phyloP scores from a whole-genome alignment of 2,113 vertebrate genomes.

The Pitta sordida region DNA sequence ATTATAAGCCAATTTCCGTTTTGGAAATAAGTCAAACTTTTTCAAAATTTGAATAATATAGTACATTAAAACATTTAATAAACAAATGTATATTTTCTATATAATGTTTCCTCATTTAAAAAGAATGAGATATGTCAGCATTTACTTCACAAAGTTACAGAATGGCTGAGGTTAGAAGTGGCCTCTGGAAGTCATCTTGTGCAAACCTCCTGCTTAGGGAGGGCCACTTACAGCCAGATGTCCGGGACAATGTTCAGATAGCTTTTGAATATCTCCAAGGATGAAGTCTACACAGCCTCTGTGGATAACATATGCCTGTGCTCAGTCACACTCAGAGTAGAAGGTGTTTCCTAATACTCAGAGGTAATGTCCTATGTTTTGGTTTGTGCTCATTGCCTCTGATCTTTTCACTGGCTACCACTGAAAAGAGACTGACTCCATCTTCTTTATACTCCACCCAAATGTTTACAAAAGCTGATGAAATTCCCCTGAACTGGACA shows the following conservation, averaged over 20 bases:
- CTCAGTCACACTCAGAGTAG: background rate
- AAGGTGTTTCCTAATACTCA: background rate
- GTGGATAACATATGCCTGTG: background rate
- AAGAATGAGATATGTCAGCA: background rate
- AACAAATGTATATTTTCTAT: background rate
- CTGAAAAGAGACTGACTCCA: background rate
- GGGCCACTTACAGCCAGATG: background rate
- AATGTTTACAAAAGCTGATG: background rate
- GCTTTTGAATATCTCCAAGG: background rate
- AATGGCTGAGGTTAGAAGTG: background rate
- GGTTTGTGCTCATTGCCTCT: background rate
- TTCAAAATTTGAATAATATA: background rate
- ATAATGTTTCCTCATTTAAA: background rate
- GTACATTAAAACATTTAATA: background rate
- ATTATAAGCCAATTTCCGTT: background rate
- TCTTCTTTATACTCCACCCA: background rate
- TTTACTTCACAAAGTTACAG: background rate
- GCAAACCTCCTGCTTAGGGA: background rate
- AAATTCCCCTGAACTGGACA: background rate
- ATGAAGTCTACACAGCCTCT: background rate
- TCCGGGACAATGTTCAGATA: rapidly evolving
- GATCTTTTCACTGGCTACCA: rapidly evolving
- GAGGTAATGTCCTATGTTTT: background rate
- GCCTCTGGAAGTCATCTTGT: background rate
- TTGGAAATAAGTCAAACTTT: background rate